Evolutionary conservation across 2,113 vertebrate genomes (phyloP), one percentile per base, ranked within the genome.

Genomic region (Pterocles gutturalis): DNA sequence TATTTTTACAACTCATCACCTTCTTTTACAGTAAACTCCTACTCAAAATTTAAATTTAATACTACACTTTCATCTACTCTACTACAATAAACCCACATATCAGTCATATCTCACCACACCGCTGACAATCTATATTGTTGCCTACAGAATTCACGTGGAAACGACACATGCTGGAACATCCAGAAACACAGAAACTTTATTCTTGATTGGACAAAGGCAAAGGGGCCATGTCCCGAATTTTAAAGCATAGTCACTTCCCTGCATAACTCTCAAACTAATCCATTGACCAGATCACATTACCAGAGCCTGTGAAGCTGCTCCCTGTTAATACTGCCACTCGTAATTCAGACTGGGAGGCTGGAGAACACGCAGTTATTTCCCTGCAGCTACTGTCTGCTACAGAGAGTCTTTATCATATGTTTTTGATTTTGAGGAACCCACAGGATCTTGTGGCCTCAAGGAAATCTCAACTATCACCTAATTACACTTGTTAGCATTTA

Each of bases 11-110:
- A 62, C 25, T 70, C n/a, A 25, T 8, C 45, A 51, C 25, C 73
- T 80, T 75, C 72, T 65, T 96, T 95, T 89, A 95, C 61, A 1
- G 77, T 75, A 94, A 96, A 96, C 77, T 31, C 93, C 96, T 41
- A 96, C 91, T n/a, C 90, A 88, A 46, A 66, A 46, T 34, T 89
- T 89, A 85, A 11, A 17, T 70, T 85, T 41, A 71, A 57, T 53
- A 49, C 60, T 34, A 73, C 12, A 77, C 51, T 91, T 96, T 70
- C 70, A 86, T 49, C n/a, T 58, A 11, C 41, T 53, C 25, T 49
- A 76, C 73, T n/a, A 80, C 49, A 91, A 48, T 19, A 82, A 96
- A 89, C 43, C 72, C 57, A 89, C 73, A 85, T 48, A 87, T 14
- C 69, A 87, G 87, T 75, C 70, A 60, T 16, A 73, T 49, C 67